A percentile compares a stretch with the other conserved stretches of the same genome.
phyloP scores from a whole-genome alignment of 2,888 invertebrate genomes.

The Drosophila pullipes region DNA sequence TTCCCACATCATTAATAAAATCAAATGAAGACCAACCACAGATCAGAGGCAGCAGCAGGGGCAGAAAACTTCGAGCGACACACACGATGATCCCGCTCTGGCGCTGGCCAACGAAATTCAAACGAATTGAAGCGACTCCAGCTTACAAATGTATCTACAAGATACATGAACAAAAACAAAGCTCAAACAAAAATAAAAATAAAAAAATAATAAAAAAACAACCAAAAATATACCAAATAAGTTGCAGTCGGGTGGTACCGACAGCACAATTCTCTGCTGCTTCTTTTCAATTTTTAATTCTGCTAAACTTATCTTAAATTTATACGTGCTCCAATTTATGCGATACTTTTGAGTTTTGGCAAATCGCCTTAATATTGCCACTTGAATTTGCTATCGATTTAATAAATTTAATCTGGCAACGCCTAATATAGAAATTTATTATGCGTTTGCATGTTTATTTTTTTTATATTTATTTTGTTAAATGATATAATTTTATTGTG shows the following conservation, averaged over 20 bases:
- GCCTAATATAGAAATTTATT: background rate
- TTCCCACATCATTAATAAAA: constrained; percentile 81
- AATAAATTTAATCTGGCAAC: background rate
- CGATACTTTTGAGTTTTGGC: background rate
- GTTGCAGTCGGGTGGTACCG: background rate
- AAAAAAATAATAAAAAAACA: constrained; percentile 6
- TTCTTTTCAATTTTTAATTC: background rate
- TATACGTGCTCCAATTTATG: background rate
- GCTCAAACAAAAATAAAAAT: constrained; percentile 28
- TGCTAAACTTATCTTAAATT: background rate
- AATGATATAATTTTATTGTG: background rate
- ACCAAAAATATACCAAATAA: background rate
- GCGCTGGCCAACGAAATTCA: constrained; percentile 67
- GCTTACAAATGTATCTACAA: constrained; percentile 80
- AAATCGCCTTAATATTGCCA: background rate
- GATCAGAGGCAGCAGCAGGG: constrained; percentile 13
- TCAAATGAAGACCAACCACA: constrained; percentile 22
- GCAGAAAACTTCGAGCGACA: constrained; percentile 45
- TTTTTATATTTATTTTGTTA: background rate
- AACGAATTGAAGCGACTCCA: constrained; percentile 67
- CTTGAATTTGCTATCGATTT: background rate
- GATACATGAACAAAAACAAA: constrained; percentile 49
- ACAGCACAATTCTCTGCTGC: background rate
- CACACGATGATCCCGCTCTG: constrained; percentile 68
- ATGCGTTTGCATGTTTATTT: background rate